Percentiles rank a stretch among this genome's conserved stretches.
Evolutionary conservation across 1,140 invertebrate species (phyloP).

Genomic region (Tetramorium parvispinum): DNA sequence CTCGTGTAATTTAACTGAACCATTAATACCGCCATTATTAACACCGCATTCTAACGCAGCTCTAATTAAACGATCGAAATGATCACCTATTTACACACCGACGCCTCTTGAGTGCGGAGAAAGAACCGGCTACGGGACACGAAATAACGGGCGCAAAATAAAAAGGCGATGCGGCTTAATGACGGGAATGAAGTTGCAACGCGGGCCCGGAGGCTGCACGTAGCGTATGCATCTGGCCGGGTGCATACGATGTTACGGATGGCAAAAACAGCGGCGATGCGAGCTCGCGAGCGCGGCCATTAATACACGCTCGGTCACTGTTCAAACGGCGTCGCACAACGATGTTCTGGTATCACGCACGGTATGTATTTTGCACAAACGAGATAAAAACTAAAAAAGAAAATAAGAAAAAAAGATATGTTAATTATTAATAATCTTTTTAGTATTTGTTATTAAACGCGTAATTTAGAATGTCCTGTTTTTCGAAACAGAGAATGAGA

Average conservation of each 20-base stretch:
- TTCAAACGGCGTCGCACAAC: conserved; percentile 51
- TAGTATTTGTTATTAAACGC: conserved; percentile 6
- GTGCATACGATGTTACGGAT: conserved; percentile 54
- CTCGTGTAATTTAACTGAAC: conserved; percentile 6
- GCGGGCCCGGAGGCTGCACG: conserved; percentile 41
- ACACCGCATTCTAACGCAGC: conserved; percentile 19
- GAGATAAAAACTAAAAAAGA: conserved; percentile 10
- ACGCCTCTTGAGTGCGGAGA: not conserved
- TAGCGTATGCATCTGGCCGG: conserved; percentile 50
- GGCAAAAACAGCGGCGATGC: conserved; percentile 48
- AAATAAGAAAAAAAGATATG: not conserved
- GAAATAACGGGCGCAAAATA: conserved; percentile 50
- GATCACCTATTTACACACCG: conserved; percentile 50
- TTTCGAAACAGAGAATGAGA: not conserved
- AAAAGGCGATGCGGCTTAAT: conserved; percentile 49
- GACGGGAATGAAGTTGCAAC: conserved; percentile 60
- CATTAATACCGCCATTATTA: conserved; percentile 28
- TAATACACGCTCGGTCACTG: conserved; percentile 49
- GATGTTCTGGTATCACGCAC: conserved; percentile 45
- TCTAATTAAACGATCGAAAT: conserved; percentile 56
- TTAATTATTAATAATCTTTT: conserved; percentile 36
- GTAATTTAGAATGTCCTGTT: not conserved
- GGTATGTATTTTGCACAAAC: conserved; percentile 22
- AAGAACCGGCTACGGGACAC: conserved; percentile 45
- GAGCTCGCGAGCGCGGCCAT: conserved; percentile 32